Evolutionary conservation across 1,140 invertebrate species (phyloP), one percentile per base, ranked within the genome.

Genomic region (Pseudobourletiella spinata): DNA sequence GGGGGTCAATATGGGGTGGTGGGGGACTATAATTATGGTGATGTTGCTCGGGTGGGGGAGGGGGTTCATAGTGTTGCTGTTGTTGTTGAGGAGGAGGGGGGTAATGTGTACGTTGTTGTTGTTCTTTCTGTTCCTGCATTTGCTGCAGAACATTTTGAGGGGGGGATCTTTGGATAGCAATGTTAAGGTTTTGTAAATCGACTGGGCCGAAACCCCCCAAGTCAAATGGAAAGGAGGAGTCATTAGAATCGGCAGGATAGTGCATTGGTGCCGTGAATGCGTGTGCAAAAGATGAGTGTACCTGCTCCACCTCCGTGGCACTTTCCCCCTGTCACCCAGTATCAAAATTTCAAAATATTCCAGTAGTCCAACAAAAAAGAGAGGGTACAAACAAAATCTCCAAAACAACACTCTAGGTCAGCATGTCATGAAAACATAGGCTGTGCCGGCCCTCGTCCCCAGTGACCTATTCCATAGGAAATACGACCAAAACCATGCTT

Each of bases 251-350:
- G 29, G n/a, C n/a, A n/a, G 20, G 3, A 35, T 57, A 42, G 8
- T 57, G 32, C n/a, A 30, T 3, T 1, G 59, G 25, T 56, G 59
- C 8, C 14, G 54, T 32, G 63, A 65, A 57, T 8, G 57, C 32
- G 3, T 65, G 59, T 11, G 56, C 29, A 18, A 57, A 44, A 32
- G 59, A 35, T 18, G 59, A 56, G 24, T 61, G 59, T 58, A 65
- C 64, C 59, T 65, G 64, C 56, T 65, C 64, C 25, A 62, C 64
- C 64, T 57, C 51, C 20, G 64, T 65, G 16, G 64, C 64, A 42
- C 59, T 61, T 44, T 61, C 51, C 8, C 52, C 59, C 59, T 61
- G 39, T 55, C 24, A 55, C 52, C 46, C 52, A 55, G 28, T 39
- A 35, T n/a, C 52, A 32, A 55, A 48, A 48, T 20, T 55, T 32